Base-by-base conservation (phyloP, 1,140 invertebrate species). In the Zaprionus inermis region DNA sequence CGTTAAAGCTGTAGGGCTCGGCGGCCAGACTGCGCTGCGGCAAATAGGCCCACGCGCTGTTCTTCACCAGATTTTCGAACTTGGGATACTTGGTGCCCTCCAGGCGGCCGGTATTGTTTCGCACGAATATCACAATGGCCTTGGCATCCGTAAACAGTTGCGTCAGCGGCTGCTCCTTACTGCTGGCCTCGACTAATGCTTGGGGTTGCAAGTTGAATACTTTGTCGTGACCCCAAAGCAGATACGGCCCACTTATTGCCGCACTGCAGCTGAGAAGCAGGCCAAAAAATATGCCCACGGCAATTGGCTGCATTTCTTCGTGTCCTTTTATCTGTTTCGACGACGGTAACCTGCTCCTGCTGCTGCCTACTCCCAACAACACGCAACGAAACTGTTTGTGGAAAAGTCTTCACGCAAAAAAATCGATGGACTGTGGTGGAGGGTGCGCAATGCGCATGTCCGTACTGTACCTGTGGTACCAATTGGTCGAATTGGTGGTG, bases 211-310 rank as follows among this genome's bases (percentile, higher is more conserved):
- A 93, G 22, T 86, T 85, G 20, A 92, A 82, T 0, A 94, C 79
- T 10, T 92, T 92, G 32, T 93, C 92, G 10, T 93, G 93, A 14
- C 94, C 94, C 91, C 94, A 94, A 69, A 94, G 93, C 4, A 94
- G 64, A 76, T 94, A 94, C 0, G 94, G 94, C 2, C 94, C 94
- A 64, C 77, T 90, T 18, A 91, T 79, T 36, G 85, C 70, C 2
- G 86, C 86, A 61, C 55, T 77, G 67, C 76, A 82, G 52, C 76
- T 63, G 52, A 78, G 32, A 18, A 71, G 64, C 36, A 90, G 68
- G 49, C 78, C 69, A 22, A 90, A 49, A 9, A 78, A 57, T 54
- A 72, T 55, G 30, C 56, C 63, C 12, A 73, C 56, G 38, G 60
- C 59, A 71, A 86, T 86, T 30, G 68, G 59, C 51, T 74, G 68